Evolutionary conservation across 2,113 vertebrate genomes (phyloP).

Genomic region (Myocastor coypus): DNA sequence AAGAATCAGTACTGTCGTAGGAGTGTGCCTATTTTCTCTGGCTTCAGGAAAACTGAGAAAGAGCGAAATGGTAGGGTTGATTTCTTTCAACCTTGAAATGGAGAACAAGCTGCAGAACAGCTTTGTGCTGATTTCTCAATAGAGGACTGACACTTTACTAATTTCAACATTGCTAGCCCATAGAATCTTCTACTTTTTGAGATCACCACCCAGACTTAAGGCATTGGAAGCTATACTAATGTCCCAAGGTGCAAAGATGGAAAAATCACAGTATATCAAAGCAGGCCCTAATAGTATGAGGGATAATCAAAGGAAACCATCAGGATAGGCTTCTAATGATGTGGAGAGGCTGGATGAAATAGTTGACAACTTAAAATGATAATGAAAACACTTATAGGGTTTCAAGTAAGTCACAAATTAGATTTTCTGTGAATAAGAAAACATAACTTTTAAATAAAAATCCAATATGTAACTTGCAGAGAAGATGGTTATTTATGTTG

Average conservation of each 20-base stretch:
- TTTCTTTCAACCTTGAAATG: neutral
- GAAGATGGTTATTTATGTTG: neutral
- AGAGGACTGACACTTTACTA: neutral
- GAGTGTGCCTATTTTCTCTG: neutral
- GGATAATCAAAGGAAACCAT: neutral
- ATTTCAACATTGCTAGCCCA: neutral
- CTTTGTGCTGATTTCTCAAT: neutral
- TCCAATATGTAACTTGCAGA: neutral
- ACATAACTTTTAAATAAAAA: neutral
- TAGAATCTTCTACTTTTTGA: neutral
- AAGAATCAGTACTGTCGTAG: neutral
- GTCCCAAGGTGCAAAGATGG: neutral
- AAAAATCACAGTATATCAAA: conserved; percentile 23
- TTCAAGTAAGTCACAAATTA: conserved; percentile 1
- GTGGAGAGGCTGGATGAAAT: neutral
- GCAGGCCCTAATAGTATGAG: neutral
- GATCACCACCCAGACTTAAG: neutral
- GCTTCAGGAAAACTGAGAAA: neutral
- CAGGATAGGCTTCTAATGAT: neutral
- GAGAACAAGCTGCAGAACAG: neutral
- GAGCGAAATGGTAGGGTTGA: neutral
- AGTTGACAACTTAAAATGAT: neutral
- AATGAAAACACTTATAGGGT: neutral
- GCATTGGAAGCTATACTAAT: neutral
- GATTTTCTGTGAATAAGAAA: neutral